Percentiles rank a stretch among this genome's conserved stretches.
phyloP scores from a whole-genome alignment of 2,888 invertebrate species.

The Liodrosophila aerea region DNA sequence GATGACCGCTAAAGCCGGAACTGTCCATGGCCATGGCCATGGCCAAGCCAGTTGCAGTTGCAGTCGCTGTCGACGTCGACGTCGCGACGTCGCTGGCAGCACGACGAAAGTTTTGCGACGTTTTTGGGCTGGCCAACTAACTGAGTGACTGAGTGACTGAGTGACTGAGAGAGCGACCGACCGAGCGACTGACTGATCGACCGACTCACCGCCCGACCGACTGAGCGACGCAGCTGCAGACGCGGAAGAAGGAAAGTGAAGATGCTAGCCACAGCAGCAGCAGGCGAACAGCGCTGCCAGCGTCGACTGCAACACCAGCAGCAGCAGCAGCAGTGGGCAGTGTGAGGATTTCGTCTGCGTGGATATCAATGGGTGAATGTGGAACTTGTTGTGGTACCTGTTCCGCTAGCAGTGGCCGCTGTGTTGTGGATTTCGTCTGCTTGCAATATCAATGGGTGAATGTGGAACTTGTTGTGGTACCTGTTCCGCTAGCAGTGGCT shows the following conservation, averaged over 20 bases:
- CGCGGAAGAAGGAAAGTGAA: conserved; percentile 69
- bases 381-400: no score
- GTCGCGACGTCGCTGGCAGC: conserved; percentile 22
- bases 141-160: conserved; percentile 39
- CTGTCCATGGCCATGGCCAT: conserved; percentile 61
- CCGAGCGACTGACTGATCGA: conserved; percentile 33
- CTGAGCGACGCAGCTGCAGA: conserved; percentile 15
- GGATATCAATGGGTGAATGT: conserved; percentile 55
- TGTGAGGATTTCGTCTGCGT: no score
- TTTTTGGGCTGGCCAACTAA: conserved; percentile 70
- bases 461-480: no score
- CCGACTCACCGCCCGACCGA: no score
- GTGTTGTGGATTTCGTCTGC: no score
- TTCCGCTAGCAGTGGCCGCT: no score
- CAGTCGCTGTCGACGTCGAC: conserved; percentile 4
- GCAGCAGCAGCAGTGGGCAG: no score
- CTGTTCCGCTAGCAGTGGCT: no score
- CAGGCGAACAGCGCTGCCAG: not conserved
- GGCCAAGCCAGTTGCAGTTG: conserved; percentile 21
- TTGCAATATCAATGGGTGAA: no score
- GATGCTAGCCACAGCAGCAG: conserved; percentile 22
- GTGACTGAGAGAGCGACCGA: conserved; percentile 48
- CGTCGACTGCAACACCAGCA: conserved; percentile 3
- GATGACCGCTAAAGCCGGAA: conserved; percentile 67
- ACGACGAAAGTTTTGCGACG: conserved; percentile 72